phyloP scores from a whole-genome alignment of 2,888 invertebrate species.

The Amblyteles armatorius region DNA sequence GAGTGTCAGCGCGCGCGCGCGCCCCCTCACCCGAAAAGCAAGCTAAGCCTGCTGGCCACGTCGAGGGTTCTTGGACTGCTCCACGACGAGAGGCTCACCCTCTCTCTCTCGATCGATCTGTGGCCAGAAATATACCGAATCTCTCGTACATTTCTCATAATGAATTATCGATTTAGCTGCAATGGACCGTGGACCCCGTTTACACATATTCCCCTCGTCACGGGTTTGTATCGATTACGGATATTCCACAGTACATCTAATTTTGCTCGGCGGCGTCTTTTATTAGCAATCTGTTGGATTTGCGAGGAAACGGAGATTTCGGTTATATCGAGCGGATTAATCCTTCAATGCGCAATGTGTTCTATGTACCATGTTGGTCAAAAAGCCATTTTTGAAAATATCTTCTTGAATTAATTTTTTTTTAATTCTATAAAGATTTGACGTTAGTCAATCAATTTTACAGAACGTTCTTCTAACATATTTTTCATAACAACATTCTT shows the following conservation, averaged over 20 bases:
- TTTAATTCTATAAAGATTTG: too few relatives aligned
- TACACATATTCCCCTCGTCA: conserved; percentile 4
- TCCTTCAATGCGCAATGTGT: too few relatives aligned
- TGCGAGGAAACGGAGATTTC: background rate
- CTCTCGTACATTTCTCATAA: conserved; percentile 24
- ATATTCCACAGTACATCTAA: conserved; percentile 18
- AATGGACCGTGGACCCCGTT: background rate
- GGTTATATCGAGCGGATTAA: background rate
- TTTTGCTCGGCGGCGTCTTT: background rate
- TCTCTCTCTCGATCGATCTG: conserved; percentile 26
- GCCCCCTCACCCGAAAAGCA: background rate
- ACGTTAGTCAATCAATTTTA: too few relatives aligned
- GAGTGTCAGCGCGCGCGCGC: background rate
- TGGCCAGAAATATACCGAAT: conserved; percentile 46
- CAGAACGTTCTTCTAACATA: too few relatives aligned
- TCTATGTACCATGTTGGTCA: too few relatives aligned
- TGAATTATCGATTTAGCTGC: conserved; percentile 39
- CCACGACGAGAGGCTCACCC: background rate
- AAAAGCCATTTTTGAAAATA: too few relatives aligned
- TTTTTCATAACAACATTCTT: too few relatives aligned
- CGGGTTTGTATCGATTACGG: conserved; percentile 22
- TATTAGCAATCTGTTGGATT: background rate
- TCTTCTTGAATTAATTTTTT: too few relatives aligned
- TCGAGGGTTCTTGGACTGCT: background rate
- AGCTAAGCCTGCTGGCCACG: background rate